Evolutionary conservation across 2,113 vertebrate genomes (phyloP), one percentile per base, ranked within the genome.

Genomic region (Saguinus midas): DNA sequence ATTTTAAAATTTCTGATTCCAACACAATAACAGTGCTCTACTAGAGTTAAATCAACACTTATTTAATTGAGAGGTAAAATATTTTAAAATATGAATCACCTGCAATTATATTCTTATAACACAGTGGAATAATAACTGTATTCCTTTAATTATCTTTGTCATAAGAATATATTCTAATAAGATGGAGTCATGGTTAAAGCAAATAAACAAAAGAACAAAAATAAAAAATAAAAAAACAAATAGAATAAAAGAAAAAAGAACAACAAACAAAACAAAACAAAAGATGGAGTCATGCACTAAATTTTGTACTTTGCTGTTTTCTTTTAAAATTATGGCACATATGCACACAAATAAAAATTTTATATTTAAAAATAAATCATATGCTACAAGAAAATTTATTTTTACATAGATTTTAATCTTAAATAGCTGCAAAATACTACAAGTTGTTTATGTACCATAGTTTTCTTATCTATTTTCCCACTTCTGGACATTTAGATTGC

Each of bases 401-500:
- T 73, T 70, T 23, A 78, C 2, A 43, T 45, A 79, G n/a, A 57
- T 80, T n/a, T 43, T 37, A 52, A 50, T 50, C 21, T 90, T 64
- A 72, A 93, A 64, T 55, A 93, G 13, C 61, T 91, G 13, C 2
- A 92, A 92, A 95, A 92, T 84, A 88, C 80, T 94, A 40, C 17
- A 95, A 66, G 88, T 85, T 76, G 32, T 48, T 82, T 86, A 76
- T 35, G 23, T 52, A 11, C 18, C 14, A 64, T 40, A 82, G 89
- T 95, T 91, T 79, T 48, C 17, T 43, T 66, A 73, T 57, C 91
- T 16, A 85, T 96, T 86, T 3, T 80, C 14, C 29, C 14, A 76
- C 1, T 57, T 57, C 2, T 37, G 3, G 52, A 76, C 25, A 92
- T 57, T 83, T 91, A 86, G 18, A 91, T n/a, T 93, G 68, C 43